Base-by-base conservation (phyloP, 2,113 vertebrate genomes). In the Pelecanus crispus region DNA sequence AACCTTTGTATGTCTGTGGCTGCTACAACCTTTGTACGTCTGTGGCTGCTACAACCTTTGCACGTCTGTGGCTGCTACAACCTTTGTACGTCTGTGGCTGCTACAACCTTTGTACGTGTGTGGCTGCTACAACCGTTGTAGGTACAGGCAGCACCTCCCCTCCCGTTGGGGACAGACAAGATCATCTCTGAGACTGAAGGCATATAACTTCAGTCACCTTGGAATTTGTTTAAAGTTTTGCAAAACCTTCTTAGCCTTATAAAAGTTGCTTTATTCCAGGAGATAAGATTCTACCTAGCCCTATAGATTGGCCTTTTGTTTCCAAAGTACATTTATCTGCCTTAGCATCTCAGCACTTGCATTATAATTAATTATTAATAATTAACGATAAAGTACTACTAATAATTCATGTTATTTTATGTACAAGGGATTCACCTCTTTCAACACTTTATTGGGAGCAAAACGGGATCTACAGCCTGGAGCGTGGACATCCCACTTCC, bases 131-230 rank as follows among this genome's bases (percentile, higher is more conserved):
- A 44, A 13, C 24, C 28, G 4, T 1, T 17, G 32, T 2, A 17
- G 42, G 71, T 21, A 52, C 14, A 6, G 38, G 50, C 14, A n/a
- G 44, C 58, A 31, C 14, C 44, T n/a, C 20, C 71, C 36, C 21
- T 25, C n/a, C 1, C 0, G 17, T 4, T 17, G 18, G 25, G 52
- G 31, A 72, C 58, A 40, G 28, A 3, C 13, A 8, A 22, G 44
- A 26, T 44, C 52, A 50, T 6, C 71, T 55, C 49, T 12, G 78
- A 49, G 71, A 4, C n/a, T 14, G 31, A 67, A 26, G 36, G 14
- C 31, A 8, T 3, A 14, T 3, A 38, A 59, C 42, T 58, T 50
- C 74, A 56, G 22, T 36, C 55, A 45, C 36, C 55, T 75, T 2
- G 20, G 24, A 24, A 50, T 40, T 50, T 24, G 32, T 28, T 75